A percentile compares a stretch with the other conserved stretches of the same genome.
Evolutionary conservation across 2,797 vertebrate species (phyloP).

Genomic region (Schizopygopsis pylzovi): DNA sequence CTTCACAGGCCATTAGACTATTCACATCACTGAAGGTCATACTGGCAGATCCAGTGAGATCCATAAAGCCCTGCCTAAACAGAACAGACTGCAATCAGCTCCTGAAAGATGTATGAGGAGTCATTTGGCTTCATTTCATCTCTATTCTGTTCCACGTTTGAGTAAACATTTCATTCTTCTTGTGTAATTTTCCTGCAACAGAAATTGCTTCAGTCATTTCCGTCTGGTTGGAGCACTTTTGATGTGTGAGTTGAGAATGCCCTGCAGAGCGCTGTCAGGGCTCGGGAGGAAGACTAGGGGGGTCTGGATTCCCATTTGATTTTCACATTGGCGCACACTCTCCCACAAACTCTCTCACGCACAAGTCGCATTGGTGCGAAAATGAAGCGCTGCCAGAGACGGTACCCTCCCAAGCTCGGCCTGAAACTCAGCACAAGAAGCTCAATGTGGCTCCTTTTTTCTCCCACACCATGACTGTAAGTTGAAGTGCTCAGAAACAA

Average conservation of each 20-base stretch:
- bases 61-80: conserved; percentile 45
- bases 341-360: conserved; percentile 39
- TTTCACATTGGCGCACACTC: conserved; percentile 22
- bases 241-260: conserved; percentile 35
- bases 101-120: background rate
- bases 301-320: conserved; percentile 39
- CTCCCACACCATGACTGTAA: conserved; percentile 34
- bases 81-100: conserved; percentile 29
- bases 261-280: conserved; percentile 28
- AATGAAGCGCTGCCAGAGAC: background rate
- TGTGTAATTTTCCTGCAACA: conserved; percentile 31
- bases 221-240: conserved; percentile 37
- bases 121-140: conserved; percentile 47
- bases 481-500: conserved; percentile 39
- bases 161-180: conserved; percentile 46
- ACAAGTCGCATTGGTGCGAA: conserved; percentile 36
- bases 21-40: conserved; percentile 59
- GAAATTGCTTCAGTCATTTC: conserved; percentile 47
- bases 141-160: conserved; percentile 46
- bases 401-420: background rate
- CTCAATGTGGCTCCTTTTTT: background rate
- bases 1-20: conserved; percentile 64
- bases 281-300: conserved; percentile 1
- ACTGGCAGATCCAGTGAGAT: conserved; percentile 52
- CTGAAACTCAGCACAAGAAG: conserved; percentile 16